Evolutionary conservation across 2,797 vertebrate species (phyloP).

Genomic region (Diglossa cyanea): DNA sequence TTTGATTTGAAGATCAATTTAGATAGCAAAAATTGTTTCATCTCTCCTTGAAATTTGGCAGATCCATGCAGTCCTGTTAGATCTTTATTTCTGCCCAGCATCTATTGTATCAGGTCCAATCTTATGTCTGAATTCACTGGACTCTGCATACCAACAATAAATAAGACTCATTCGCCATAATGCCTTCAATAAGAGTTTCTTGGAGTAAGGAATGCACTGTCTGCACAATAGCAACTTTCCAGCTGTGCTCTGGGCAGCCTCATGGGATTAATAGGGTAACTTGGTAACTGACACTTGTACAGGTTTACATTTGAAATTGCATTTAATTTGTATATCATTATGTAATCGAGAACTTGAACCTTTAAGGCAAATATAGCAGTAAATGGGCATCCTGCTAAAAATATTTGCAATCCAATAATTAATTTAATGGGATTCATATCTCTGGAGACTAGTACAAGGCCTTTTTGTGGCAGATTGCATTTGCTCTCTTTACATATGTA

Average conservation of each 20-base stretch:
- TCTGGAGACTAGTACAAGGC: constrained; percentile 52
- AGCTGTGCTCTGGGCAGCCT: constrained; percentile 72
- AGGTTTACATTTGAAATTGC: constrained; percentile 76
- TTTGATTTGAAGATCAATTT: not conserved
- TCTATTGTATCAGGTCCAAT: not conserved
- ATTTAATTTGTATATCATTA: constrained; percentile 80
- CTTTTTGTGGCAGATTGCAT: constrained; percentile 30
- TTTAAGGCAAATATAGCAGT: constrained; percentile 71
- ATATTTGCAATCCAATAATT: constrained; percentile 71
- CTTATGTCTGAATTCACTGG: not conserved
- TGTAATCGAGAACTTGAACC: constrained; percentile 72
- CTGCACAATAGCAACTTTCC: constrained; percentile 48
- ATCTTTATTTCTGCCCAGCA: not conserved
- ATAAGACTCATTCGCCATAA: constrained; percentile 51
- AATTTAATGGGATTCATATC: constrained; percentile 62
- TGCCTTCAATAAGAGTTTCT: constrained; percentile 65
- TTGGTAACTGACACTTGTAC: constrained; percentile 70
- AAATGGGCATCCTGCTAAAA: constrained; percentile 73
- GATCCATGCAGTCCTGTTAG: not conserved
- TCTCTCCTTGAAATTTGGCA: not conserved
- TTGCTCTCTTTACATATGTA: not conserved
- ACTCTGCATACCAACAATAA: not conserved
- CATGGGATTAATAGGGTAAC: constrained; percentile 59
- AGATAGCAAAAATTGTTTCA: not conserved
- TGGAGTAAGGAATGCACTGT: constrained; percentile 56